Base-by-base conservation (phyloP, 2,888 invertebrate species). In the Tenthredo notha region DNA sequence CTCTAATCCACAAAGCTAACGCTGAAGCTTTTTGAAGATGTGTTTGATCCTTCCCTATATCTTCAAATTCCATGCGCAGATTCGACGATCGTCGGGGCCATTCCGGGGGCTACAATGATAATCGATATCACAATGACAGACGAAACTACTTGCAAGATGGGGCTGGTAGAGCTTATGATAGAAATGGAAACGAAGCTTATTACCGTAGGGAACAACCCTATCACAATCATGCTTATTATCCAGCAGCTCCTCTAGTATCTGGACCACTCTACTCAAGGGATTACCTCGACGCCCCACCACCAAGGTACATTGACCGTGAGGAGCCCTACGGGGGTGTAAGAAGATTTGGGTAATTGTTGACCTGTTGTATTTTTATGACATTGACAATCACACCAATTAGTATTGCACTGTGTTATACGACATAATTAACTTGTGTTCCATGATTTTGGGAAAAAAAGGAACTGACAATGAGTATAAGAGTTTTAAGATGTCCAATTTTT, bases 101-200 rank as follows among this genome's bases (percentile, higher is more conserved):
- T 12, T 93, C 93, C 88, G 94, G 93, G 86, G 94, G 94, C 86
- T 93, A 94, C 85, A 94, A 93, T 7, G 94, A 94, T 86, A 94
- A 94, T 83, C 94, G 94, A 87, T 93, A 94, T 87, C 91, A 94
- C 85, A 94, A 95, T 85, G 94, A 95, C 85, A 90, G 91, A 75
- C 90, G 94, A 85, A 92, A 94, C 85, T 94, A 94, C 85, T 93
- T 94, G 87, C 94, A 94, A 87, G 93, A 94, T 87, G 93, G 92
- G 15, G 93, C 94, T 83, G 94, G 92, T 43, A 94, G 92, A 18
- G 94, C 94, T 86, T 93, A 90, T 61, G 93, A 89, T 78, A 86
- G 87, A 84, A 88, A 88, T 58, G 88, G 87, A 25, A 87, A 88
- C 50, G 86, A 88, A 80, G 84, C 85, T 84, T 88, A 88, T 84